Conservation (phyloP, 2,113 vertebrate genomes). For the Anseranas semipalmata region DNA sequence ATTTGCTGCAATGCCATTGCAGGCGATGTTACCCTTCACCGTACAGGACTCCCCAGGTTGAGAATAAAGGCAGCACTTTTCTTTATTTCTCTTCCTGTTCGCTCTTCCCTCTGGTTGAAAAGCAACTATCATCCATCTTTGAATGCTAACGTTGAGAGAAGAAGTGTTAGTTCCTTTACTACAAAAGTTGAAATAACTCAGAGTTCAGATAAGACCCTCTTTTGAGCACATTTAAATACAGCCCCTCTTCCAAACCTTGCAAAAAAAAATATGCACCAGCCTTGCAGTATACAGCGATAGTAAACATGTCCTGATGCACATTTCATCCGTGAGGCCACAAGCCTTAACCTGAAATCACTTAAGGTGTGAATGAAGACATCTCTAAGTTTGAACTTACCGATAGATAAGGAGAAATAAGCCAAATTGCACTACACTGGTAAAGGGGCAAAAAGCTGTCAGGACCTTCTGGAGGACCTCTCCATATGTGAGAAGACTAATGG, state of each 20-base stretch:
- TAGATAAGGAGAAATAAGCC: not conserved
- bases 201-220: not conserved
- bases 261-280: not conserved
- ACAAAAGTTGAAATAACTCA: not conserved
- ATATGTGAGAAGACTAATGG: not conserved
- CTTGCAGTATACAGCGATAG: not conserved
- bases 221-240: not conserved
- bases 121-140: not conserved
- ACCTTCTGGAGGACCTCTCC: not conserved
- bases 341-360: not conserved
- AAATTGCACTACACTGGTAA: not conserved
- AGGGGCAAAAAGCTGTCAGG: not conserved
- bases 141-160: not conserved
- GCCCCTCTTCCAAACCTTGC: not conserved
- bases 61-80: conserved; percentile 29
- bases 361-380: not conserved
- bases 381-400: not conserved
- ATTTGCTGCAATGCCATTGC: not conserved
- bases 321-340: not conserved
- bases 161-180: not conserved
- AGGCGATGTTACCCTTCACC: not conserved
- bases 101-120: not conserved
- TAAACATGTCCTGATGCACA: not conserved
- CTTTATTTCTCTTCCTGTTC: not conserved
- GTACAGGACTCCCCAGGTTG: not conserved